phyloP scores from a whole-genome alignment of 1,140 invertebrate genomes.

The Nasonia longicornis region DNA sequence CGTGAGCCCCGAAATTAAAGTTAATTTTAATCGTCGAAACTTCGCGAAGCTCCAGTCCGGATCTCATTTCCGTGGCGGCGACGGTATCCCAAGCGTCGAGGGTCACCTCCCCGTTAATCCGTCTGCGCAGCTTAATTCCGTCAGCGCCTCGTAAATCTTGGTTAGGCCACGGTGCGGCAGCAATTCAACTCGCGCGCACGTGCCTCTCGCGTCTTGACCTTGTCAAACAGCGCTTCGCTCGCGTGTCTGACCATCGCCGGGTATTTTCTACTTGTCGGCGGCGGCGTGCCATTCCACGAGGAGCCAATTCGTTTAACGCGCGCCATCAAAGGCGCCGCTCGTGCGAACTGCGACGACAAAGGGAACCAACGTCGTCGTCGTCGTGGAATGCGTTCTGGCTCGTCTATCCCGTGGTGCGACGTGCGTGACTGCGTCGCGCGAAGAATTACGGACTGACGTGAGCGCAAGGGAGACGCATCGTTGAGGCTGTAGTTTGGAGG shows the following conservation, averaged over 20 bases:
- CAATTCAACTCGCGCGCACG: neutral
- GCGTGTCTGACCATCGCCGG: neutral
- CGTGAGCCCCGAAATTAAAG: neutral
- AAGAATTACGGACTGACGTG: neutral
- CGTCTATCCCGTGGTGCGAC: neutral
- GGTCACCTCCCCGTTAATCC: constrained; percentile 19
- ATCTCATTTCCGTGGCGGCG: neutral
- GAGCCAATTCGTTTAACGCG: constrained; percentile 32
- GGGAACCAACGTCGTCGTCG: neutral
- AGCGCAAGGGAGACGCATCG: neutral
- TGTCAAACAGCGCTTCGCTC: neutral
- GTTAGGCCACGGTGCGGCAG: neutral
- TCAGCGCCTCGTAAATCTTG: constrained; percentile 20
- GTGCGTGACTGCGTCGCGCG: neutral
- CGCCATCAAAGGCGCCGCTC: constrained; percentile 30
- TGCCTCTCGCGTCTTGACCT: neutral
- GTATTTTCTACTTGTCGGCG: neutral
- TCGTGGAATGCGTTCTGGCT: neutral
- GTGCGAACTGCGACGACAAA: neutral
- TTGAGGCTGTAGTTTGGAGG: too few species aligned
- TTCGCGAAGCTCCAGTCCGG: neutral
- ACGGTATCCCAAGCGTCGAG: constrained; percentile 16
- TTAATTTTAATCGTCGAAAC: constrained; percentile 1
- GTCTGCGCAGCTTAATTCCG: constrained; percentile 26
- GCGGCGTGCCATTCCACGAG: neutral